These are phyloP conservation scores for Threskiornis aethiopicus DNA, from an alignment of 2,797 vertebrate genomes.

Conservation along the genomic window DNA sequence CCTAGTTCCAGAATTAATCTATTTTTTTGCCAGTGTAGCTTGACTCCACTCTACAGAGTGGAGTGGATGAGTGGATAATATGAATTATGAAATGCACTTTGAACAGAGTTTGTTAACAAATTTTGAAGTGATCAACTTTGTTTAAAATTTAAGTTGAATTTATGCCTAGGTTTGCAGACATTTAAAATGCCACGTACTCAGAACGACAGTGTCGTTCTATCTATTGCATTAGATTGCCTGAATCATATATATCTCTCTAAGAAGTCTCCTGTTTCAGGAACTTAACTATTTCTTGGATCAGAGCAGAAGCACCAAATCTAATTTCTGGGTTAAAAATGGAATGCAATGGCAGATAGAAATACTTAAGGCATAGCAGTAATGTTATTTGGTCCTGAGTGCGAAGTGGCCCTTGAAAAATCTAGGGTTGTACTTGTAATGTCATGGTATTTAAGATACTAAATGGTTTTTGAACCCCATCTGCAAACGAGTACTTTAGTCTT, in stretches of 20 bases:
- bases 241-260: fast-evolving
- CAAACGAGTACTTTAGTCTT: neutral
- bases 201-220: fast-evolving
- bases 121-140: neutral
- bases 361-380: neutral
- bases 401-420: conserved; percentile 11
- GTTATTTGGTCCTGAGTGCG: neutral
- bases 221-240: neutral
- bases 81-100: neutral
- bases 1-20: neutral
- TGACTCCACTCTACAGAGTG: neutral
- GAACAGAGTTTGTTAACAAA: neutral
- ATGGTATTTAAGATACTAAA: neutral
- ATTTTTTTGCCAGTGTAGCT: neutral
- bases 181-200: neutral
- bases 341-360: neutral
- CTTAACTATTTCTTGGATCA: neutral
- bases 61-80: neutral
- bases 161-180: neutral
- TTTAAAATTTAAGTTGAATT: neutral
- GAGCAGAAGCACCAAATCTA: neutral
- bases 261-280: neutral
- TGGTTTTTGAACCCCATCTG: neutral
- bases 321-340: conserved; percentile 2
- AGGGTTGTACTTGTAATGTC: neutral